Conservation (phyloP, 1,140 invertebrate genomes). For the Chironomus striatipennis region DNA sequence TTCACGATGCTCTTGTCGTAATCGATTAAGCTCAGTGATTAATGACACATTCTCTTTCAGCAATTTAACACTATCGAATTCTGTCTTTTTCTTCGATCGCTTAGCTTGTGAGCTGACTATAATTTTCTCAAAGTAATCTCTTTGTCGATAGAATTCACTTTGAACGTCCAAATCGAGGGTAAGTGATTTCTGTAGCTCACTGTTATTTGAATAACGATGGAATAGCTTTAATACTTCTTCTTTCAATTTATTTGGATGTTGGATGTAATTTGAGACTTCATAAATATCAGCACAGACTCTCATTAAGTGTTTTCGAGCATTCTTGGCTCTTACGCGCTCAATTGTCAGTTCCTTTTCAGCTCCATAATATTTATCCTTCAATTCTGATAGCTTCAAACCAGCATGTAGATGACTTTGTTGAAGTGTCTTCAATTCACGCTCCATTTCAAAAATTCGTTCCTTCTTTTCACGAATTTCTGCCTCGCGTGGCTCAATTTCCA, state of each 20-base stretch:
- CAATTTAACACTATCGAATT: conserved; percentile 35
- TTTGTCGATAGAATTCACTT: conserved; percentile 67
- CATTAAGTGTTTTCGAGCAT: conserved; percentile 58
- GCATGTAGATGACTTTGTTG: conserved; percentile 51
- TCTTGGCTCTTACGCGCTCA: conserved; percentile 53
- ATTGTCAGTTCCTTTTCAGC: conserved; percentile 57
- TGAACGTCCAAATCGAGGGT: conserved; percentile 61
- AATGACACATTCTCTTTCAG: conserved; percentile 66
- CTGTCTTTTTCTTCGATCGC: conserved; percentile 31
- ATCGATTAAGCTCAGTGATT: conserved; percentile 62
- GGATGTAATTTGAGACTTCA: conserved; percentile 61
- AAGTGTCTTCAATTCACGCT: conserved; percentile 52
- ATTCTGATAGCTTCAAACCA: conserved; percentile 61
- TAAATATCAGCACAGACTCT: conserved; percentile 72
- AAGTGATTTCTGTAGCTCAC: conserved; percentile 52
- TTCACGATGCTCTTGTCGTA: conserved; percentile 57
- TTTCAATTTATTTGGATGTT: conserved; percentile 68
- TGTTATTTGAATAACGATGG: conserved; percentile 59
- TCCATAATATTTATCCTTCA: conserved; percentile 64
- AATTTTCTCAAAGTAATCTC: conserved; percentile 68
- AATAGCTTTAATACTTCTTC: conserved; percentile 55
- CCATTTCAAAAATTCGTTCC: conserved; percentile 66
- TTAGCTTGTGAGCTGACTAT: conserved; percentile 46
- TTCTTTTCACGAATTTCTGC: conserved; percentile 68
- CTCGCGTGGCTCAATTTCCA: conserved; percentile 76